Evolutionary conservation across 2,888 invertebrate genomes (phyloP).

Genomic region (Sarcophaga subvicina): DNA sequence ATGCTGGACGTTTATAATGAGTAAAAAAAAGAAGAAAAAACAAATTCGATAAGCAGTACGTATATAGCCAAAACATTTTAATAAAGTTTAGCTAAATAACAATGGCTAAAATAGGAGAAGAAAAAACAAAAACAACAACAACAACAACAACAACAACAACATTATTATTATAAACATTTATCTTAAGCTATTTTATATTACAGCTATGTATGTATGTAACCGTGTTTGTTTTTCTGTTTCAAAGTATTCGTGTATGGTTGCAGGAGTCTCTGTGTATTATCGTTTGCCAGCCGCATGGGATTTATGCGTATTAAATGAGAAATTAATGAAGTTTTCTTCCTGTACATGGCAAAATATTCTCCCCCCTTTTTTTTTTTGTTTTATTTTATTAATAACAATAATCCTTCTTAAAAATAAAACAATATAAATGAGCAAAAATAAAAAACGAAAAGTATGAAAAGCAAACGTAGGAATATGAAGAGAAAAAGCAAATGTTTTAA

Average conservation of each 20-base stretch:
- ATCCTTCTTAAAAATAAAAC: slow-evolving; percentile 60
- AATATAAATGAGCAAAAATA: slow-evolving; percentile 39
- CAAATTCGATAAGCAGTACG: neutral
- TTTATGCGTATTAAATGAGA: slow-evolving; percentile 69
- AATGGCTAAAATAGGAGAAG: neutral
- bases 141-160: neutral
- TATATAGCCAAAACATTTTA: slow-evolving; percentile 34
- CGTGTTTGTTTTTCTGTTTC: too few relatives aligned
- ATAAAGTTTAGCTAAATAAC: slow-evolving; percentile 57
- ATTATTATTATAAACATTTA: slow-evolving; percentile 64
- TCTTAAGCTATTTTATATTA: slow-evolving; percentile 46
- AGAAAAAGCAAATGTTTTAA: neutral
- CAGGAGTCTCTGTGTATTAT: slow-evolving; percentile 41
- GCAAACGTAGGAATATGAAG: slow-evolving; percentile 9
- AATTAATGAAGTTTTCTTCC: slow-evolving; percentile 65
- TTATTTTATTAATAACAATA: slow-evolving; percentile 57
- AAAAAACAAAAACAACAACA: slow-evolving; percentile 10
- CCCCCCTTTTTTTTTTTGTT: neutral
- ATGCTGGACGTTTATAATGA: slow-evolving; percentile 13
- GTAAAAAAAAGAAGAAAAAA: neutral
- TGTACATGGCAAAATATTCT: slow-evolving; percentile 37
- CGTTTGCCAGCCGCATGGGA: slow-evolving; percentile 66
- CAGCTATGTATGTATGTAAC: too few relatives aligned
- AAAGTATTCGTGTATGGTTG: neutral
- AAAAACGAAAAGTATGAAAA: slow-evolving; percentile 20